Base-by-base conservation (phyloP, 2,888 invertebrate genomes). In the Pseudococcus longispinus region DNA sequence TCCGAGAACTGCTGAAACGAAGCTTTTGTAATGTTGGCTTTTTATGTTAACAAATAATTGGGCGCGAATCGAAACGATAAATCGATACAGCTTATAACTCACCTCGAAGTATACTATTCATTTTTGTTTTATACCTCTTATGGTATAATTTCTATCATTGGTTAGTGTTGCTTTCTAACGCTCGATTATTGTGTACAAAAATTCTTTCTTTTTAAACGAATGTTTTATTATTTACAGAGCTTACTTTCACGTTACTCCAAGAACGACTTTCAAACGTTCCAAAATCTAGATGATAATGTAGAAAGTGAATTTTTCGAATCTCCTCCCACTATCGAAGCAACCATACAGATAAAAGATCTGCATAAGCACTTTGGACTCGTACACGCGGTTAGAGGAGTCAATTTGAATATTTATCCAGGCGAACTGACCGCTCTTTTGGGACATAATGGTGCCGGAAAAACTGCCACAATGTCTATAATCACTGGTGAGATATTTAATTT, bases 381-480 rank as follows among this genome's bases (percentile, higher is more conserved):
- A 8, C 18, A 83, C 8, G 87, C 83, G 8, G 83, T 83, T 1
- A 83, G 46, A 60, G 87, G 83, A 15, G 51, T 83, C 26, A 74
- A 87, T 46, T 90, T 97, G 90, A 93, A 95, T 88, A 94, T 97
- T 90, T 95, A 94, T 89, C 93, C 94, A 89, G 95, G 95, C 0
- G 95, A 96, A 91, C 96, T 97, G 77, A 97, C 96, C 0, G 95
- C 95, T 0, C 91, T 97, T 23, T 91, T 98, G 23, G 98, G 98
- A 0, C 96, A 96, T 90, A 96, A 96, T 90, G 96, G 96, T 11
- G 96, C 96, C 2, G 96, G 96, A 42, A 96, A 96, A 90, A 94
- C 94, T n/a, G 95, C 95, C 0, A 93, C 94, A n/a, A 94, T 95
- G 92, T 93, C 93, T 23, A 94, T 95, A 89, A 92, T 95, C 0